A percentile compares a stretch with the other conserved stretches of the same genome.
Conservation (phyloP, 2,888 invertebrate species). For the Listrodromus nycthemerus region DNA sequence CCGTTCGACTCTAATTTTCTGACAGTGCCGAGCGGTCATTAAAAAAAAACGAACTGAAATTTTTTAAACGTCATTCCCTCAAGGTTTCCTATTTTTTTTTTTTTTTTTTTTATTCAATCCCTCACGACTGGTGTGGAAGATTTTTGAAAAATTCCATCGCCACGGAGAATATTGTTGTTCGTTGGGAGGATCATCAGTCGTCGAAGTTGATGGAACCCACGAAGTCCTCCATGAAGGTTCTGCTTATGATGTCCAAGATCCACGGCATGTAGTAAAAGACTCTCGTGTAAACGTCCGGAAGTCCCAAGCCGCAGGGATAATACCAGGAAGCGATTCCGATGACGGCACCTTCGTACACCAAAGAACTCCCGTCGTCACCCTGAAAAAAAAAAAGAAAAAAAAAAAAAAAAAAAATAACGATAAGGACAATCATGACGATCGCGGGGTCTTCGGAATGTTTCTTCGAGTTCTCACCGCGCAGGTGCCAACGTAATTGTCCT, state of each 20-base stretch:
- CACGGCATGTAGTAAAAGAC: slow-evolving; percentile 57
- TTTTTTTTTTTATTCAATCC: slow-evolving; percentile 4
- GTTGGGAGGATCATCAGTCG: background rate
- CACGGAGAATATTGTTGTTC: background rate
- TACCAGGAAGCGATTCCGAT: slow-evolving; percentile 69
- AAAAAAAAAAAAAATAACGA: background rate
- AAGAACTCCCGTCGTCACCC: slow-evolving; percentile 72
- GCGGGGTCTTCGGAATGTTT: too few relatives aligned
- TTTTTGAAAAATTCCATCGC: background rate
- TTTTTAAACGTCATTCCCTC: too few relatives aligned
- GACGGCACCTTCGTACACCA: slow-evolving; percentile 60
- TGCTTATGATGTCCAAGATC: slow-evolving; percentile 54
- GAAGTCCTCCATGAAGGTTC: slow-evolving; percentile 14
- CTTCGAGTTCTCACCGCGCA: slow-evolving; percentile 40
- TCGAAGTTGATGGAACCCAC: background rate
- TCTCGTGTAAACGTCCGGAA: slow-evolving; percentile 68
- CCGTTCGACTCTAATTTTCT: background rate
- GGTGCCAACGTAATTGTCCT: slow-evolving; percentile 39
- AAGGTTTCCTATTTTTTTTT: too few relatives aligned
- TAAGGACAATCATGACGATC: background rate
- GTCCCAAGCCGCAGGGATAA: slow-evolving; percentile 65
- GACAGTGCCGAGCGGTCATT: background rate
- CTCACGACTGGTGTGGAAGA: background rate
- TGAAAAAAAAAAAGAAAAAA: slow-evolving; percentile 41
- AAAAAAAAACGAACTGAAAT: background rate